Evolutionary conservation across 2,888 invertebrate species (phyloP), one percentile per base, ranked within the genome.

Genomic region (Omphaloscelis lunosa): DNA sequence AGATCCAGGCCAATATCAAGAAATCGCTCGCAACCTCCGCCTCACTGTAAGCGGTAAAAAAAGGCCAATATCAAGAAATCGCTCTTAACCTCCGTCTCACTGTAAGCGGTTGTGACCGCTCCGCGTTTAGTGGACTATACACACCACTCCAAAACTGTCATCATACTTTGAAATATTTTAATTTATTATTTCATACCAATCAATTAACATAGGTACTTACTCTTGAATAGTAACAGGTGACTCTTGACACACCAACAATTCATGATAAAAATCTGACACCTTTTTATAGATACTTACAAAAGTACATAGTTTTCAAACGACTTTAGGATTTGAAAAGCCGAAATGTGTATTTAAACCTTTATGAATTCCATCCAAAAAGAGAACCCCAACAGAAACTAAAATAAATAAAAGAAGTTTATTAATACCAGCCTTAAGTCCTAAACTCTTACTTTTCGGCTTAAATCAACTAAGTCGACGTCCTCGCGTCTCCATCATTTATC

Each of bases 401-500:
- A 56, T 58, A 72, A 61, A 34, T 61, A 51, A 61, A 79, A 61
- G 9, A 70, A 84, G 71, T 75, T 73, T 81, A 77, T 77, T 77
- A 86, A 86, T 77, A 75, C 61, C 68, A 75, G 77, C 58, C 71
- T 74, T 84, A 80, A 79, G 69, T 72, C 80, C 80, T 63, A 82
- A 86, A 89, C 77, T 86, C 80, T 77, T 82, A 84, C 83, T 83
- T 82, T 77, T 83, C 80, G 69, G 77, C 83, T 88, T 88, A 88
- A 86, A 86, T 73, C 81, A 77, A 84, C 83, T 80, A 89, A 90
- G 85, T 89, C 86, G 67, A 83, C 83, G 88, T 87, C 90, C 86
- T 88, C 85, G 86, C 84, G 89, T 86, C 84, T 89, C 90, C 91
- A 91, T 94, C 92, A 93, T 95, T 94, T 92, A 94, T 95, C 93